Conservation (phyloP, 2,797 vertebrate species). For the Phaenicophaeus curvirostris region DNA sequence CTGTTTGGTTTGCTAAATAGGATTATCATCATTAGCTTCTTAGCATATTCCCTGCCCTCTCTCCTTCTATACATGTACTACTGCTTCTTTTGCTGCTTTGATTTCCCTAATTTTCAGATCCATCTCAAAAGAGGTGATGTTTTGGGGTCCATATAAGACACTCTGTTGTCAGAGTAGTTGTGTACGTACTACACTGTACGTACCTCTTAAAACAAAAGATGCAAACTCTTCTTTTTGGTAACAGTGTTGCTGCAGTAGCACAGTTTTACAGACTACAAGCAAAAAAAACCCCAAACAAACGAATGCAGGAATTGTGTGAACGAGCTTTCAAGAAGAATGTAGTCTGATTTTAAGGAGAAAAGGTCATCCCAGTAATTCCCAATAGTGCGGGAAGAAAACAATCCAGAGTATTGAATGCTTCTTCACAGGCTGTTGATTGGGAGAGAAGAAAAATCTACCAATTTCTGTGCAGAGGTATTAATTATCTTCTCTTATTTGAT, state of each 20-base stretch:
- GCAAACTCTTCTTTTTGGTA: not conserved
- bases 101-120: not conserved
- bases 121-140: not conserved
- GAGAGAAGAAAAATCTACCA: not conserved
- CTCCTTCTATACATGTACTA: not conserved
- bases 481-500: not conserved
- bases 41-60: not conserved
- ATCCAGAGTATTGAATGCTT: not conserved
- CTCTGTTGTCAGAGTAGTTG: not conserved
- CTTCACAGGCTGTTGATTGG: not conserved
- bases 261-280: not conserved
- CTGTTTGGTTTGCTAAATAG: slow-evolving; percentile 27
- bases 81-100: not conserved
- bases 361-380: not conserved
- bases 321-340: not conserved
- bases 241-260: not conserved
- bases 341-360: not conserved
- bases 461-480: not conserved
- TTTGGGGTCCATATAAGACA: not conserved
- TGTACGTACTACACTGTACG: not conserved
- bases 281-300: too few relatives aligned
- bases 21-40: slow-evolving; percentile 52
- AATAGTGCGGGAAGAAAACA: not conserved
- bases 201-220: not conserved
- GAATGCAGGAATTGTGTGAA: not conserved